Base-by-base conservation (phyloP, 2,888 invertebrate species). In the Cremastobaeus sp. region DNA sequence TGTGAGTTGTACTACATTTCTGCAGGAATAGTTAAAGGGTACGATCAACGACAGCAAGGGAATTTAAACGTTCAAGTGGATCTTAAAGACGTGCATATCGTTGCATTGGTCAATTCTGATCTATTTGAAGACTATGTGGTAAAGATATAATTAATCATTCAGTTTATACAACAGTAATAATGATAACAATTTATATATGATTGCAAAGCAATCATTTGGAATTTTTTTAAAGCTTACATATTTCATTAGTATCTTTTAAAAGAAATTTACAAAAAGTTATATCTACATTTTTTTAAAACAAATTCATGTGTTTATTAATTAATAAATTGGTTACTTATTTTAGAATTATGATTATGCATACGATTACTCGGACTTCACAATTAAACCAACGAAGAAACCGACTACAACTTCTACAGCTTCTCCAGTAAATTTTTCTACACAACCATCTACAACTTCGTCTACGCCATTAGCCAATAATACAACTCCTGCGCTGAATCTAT, bases 11-110 rank as follows among this genome's bases (percentile, higher is more conserved):
- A 59, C 4, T 8, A 9, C 12, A 88, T 89, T 88, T 89, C 90
- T 9, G 74, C 43, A 12, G 79, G 83, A 8, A 50, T 41, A 12
- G 25, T 57, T 43, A 57, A 83, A 4, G 86, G 82, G 60, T 90
- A 89, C 86, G 94, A 95, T 86, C 94, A 95, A 86, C 91, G 93
- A 39, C 95, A 95, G 88, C 91, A 91, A 2, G 95, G 95, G 14
- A 92, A 93, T 79, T 90, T 93, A 78, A 95, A 95, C 87, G 92
- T 95, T 77, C 94, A 94, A 83, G 89, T 95, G 74, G 93, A 93
- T 86, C 88, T 95, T 76, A 95, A 94, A 88, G 93, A 95, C 87
- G 89, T 95, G 75, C 91, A 93, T 82, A 91, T 95, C 79, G 90
- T 95, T 79, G 94, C 93, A 4, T 84, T 93, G 28, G 82, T 93